A percentile compares a stretch with the other conserved stretches of the same genome.
Evolutionary conservation across 2,797 vertebrate species (phyloP).

Genomic region (Pelobates cultripes): DNA sequence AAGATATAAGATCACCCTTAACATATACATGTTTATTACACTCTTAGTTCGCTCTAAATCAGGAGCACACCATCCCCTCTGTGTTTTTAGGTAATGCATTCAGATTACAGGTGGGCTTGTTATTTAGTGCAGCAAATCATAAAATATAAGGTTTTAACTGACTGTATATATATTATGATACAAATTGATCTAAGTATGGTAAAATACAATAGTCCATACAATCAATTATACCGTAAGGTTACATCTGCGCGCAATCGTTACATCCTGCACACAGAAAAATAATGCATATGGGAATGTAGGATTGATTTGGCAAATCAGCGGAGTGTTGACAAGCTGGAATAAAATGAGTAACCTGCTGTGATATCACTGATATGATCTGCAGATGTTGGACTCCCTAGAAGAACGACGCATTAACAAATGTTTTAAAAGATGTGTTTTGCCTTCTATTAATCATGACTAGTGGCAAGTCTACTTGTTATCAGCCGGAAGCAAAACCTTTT

Average conservation of each 20-base stretch:
- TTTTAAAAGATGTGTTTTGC: slow-evolving; percentile 49
- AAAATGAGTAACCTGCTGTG: slow-evolving; percentile 52
- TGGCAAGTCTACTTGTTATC: slow-evolving; percentile 51
- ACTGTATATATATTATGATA: slow-evolving; percentile 2
- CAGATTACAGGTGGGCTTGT: background rate
- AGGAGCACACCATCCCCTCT: too few relatives aligned
- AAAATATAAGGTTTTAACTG: background rate
- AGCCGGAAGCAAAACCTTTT: slow-evolving; percentile 49
- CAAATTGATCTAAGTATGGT: background rate
- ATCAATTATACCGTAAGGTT: slow-evolving; percentile 13
- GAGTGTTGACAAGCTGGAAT: slow-evolving; percentile 45
- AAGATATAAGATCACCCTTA: too few relatives aligned
- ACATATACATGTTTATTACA: too few relatives aligned
- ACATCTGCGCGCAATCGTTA: slow-evolving; percentile 39
- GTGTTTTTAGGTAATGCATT: too few relatives aligned
- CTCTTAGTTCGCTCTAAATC: too few relatives aligned
- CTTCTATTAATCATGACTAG: slow-evolving; percentile 52
- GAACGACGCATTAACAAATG: slow-evolving; percentile 51
- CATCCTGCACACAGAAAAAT: slow-evolving; percentile 23
- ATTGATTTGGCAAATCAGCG: slow-evolving; percentile 48
- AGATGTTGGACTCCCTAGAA: slow-evolving; percentile 53
- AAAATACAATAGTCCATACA: too few relatives aligned
- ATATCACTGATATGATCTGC: slow-evolving; percentile 51
- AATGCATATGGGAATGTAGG: slow-evolving; percentile 41
- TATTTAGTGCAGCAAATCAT: background rate